Evolutionary conservation across 2,113 vertebrate genomes (phyloP), one percentile per base, ranked within the genome.

Genomic region (Oryzias curvinotus): DNA sequence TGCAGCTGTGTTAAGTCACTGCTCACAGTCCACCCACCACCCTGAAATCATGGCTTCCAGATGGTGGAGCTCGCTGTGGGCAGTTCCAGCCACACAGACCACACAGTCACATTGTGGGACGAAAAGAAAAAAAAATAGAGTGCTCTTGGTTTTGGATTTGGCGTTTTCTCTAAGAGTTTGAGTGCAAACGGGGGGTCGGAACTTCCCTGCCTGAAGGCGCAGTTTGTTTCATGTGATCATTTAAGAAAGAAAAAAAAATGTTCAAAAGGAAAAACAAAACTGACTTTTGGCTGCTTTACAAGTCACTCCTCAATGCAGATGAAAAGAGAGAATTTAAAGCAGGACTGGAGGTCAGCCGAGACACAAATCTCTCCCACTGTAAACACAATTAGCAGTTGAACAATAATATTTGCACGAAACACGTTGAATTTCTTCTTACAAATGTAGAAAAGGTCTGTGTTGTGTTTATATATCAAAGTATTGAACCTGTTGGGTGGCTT

Each of bases 1-100:
- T 82, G 85, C 83, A 85, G 81, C 85, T 86, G 87, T 60, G 73
- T 76, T 71, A 72, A 78, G 71, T 64, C 71, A 54, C 57, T 75
- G 82, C 81, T 82, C 78, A 63, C 53, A 66, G 81, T 76, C 58
- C 71, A 8, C 74, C 82, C 74, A 57, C 65, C 65, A 77, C 68
- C 77, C 68, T 61, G 59, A 76, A 65, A 77, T 80, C 84, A 81
- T 80, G 57, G 84, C 75, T 78, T 82, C 77, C 87, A 89, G 87
- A 82, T 85, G 85, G 72, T 4, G 73, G 57, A 57, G 48, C 83
- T 14, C 30, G 65, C 82, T 81, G 77, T 54, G 75, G 71, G 81
- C 77, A 82, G 77, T 74, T 51, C 25, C 56, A 64, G 57, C 65
- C 67, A 21, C 66, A 70, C 52, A 65, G 73, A 81, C 87, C 77